phyloP scores from a whole-genome alignment of 2,888 invertebrate genomes.

The Octodonta nipae region DNA sequence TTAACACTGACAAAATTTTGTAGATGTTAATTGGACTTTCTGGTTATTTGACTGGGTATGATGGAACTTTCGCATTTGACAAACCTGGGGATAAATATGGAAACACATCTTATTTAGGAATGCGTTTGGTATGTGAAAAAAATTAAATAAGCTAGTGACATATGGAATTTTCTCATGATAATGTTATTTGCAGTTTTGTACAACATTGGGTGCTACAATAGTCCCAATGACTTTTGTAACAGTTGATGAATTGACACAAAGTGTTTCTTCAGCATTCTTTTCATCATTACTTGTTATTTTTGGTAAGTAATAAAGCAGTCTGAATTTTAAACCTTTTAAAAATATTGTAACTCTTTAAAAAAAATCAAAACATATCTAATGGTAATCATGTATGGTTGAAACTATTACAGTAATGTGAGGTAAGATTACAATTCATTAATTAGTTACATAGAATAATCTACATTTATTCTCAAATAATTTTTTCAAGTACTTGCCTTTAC shows the following conservation, averaged over 20 bases:
- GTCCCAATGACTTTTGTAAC: conserved; percentile 77
- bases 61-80: conserved; percentile 86
- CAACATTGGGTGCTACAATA: conserved; percentile 69
- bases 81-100: conserved; percentile 93
- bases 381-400: too few species aligned
- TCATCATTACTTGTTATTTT: conserved; percentile 70
- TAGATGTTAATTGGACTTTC: conserved; percentile 91
- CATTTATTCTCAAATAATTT: too few species aligned
- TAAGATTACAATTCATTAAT: too few species aligned
- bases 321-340: too few species aligned
- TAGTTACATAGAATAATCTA: too few species aligned
- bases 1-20: conserved; percentile 27
- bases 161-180: not conserved
- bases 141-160: not conserved
- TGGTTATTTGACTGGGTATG: conserved; percentile 83
- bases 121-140: conserved; percentile 66
- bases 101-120: conserved; percentile 76
- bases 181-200: conserved; percentile 63
- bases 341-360: too few species aligned
- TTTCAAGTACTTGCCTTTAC: too few species aligned
- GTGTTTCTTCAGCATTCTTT: conserved; percentile 63
- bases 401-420: too few species aligned
- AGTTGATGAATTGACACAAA: conserved; percentile 79
- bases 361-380: too few species aligned
- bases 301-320: conserved; percentile 44